Evolutionary conservation across 2,888 invertebrate genomes (phyloP), one percentile per base, ranked within the genome.

Genomic region (Drosophila acutilabella): DNA sequence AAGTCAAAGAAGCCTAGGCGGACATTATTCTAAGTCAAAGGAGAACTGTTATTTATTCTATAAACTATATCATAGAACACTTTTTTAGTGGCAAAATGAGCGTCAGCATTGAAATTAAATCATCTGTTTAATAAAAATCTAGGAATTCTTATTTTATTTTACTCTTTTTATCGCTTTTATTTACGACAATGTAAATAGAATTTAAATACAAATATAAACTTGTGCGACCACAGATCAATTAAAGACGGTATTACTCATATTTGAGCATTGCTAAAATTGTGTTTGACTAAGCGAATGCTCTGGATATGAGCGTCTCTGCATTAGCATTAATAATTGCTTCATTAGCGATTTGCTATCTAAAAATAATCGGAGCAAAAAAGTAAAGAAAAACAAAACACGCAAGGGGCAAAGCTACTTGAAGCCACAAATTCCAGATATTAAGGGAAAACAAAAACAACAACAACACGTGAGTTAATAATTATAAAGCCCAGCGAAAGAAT

Each of bases 321-420:
- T 74, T 75, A 65, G 48, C 53, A 48, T 59, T 66, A 53, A 60
- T 71, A 74, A 77, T 66, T 57, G 62, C 53, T 66, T 59, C 20
- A 64, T 72, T 62, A 50, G 59, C 72, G 45, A 59, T 71, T 38
- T 71, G 62, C 23, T 44, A 54, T 56, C 74, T 71, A 60, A 64
- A 77, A 71, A 71, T 74, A 74, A 45, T 33, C 48, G 30, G 18
- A 36, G 36, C 23, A 57, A 23, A 38, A 47, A 23, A 16, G 16
- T 14, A 26, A 58, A 38, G 10, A 50, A 50, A 50, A 41, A n/a
- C 50, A 54, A 58, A 69, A 58, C 36, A 60, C 70, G 58, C 54
- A 67, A 45, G 8, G 33, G 40, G 10, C 18, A 7, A 7, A 4
- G 20, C 45, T 7, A 54, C 40, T 48, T 36, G 40, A 41, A 61